Percentiles rank a stretch among this genome's conserved stretches.
Conservation (phyloP, 2,888 invertebrate species). For the Acleris cristana region DNA sequence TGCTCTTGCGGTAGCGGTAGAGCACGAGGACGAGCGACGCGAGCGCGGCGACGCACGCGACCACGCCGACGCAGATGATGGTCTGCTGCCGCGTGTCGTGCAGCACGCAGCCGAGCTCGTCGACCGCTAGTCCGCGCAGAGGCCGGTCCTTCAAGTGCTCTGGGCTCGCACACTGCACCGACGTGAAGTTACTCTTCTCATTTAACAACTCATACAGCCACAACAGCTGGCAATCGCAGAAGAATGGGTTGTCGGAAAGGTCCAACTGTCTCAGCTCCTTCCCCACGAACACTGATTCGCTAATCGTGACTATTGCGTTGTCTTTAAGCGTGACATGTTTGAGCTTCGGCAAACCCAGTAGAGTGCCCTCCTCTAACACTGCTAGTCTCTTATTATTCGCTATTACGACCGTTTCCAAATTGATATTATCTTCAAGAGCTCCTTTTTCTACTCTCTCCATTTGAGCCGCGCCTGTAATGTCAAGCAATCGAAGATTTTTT, state of each 20-base stretch:
- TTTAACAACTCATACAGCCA: constrained; percentile 90
- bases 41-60: constrained; percentile 88
- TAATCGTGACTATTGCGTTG: constrained; percentile 89
- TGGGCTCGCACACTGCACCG: constrained; percentile 90
- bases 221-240: constrained; percentile 91
- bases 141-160: constrained; percentile 88
- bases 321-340: constrained; percentile 90
- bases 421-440: constrained; percentile 91
- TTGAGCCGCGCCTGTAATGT: constrained; percentile 90
- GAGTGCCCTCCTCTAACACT: constrained; percentile 89
- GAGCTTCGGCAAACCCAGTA: constrained; percentile 91
- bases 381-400: constrained; percentile 90
- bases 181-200: constrained; percentile 87
- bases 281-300: constrained; percentile 92
- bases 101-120: constrained; percentile 92
- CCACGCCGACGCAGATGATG: constrained; percentile 89
- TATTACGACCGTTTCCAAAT: constrained; percentile 89
- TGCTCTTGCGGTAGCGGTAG: constrained; percentile 91
- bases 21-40: constrained; percentile 89
- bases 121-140: constrained; percentile 87
- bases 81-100: constrained; percentile 91
- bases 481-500: constrained; percentile 89
- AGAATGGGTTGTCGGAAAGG: constrained; percentile 91
- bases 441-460: constrained; percentile 89
- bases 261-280: constrained; percentile 90